Evolutionary conservation across 2,113 vertebrate species (phyloP).

Genomic region (Tringa solitaria): DNA sequence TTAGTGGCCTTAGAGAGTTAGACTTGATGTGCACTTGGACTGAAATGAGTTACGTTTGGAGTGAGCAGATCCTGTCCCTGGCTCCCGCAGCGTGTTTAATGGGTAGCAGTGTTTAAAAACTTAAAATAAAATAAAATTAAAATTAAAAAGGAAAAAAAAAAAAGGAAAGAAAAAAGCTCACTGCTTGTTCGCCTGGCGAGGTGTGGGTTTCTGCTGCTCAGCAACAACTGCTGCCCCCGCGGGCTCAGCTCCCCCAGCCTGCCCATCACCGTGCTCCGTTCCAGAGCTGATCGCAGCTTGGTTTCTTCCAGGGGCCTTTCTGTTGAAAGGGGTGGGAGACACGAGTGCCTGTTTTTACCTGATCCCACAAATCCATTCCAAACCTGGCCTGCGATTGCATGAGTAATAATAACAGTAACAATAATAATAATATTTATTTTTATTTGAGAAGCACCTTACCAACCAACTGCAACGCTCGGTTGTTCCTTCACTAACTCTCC

Average conservation of each 20-base stretch:
- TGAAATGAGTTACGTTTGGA: not conserved
- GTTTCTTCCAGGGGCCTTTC: constrained; percentile 60
- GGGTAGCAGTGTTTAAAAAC: not conserved
- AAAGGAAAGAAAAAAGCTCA: not conserved
- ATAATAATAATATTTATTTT: constrained; percentile 53
- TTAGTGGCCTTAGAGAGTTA: not conserved
- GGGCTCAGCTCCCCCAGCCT: not conserved
- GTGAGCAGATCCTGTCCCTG: not conserved
- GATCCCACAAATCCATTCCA: constrained; percentile 69
- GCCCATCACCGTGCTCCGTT: not conserved
- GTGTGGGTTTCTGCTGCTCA: constrained; percentile 24
- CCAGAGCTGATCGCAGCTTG: not conserved
- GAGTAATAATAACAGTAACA: constrained; percentile 68
- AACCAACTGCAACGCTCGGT: constrained; percentile 66
- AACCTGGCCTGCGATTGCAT: constrained; percentile 79
- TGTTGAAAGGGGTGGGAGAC: constrained; percentile 57
- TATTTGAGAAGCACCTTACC: constrained; percentile 77
- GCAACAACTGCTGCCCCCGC: not conserved
- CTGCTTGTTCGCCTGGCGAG: not conserved
- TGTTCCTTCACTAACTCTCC: constrained; percentile 73
- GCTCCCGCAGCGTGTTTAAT: not conserved
- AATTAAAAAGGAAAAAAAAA: not conserved
- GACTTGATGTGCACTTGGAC: not conserved
- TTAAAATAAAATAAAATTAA: too few relatives aligned
- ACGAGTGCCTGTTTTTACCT: constrained; percentile 72